These are phyloP conservation scores for Rhodophaea formosa DNA, from an alignment of 2,888 invertebrate genomes.

Conservation along the genomic window DNA sequence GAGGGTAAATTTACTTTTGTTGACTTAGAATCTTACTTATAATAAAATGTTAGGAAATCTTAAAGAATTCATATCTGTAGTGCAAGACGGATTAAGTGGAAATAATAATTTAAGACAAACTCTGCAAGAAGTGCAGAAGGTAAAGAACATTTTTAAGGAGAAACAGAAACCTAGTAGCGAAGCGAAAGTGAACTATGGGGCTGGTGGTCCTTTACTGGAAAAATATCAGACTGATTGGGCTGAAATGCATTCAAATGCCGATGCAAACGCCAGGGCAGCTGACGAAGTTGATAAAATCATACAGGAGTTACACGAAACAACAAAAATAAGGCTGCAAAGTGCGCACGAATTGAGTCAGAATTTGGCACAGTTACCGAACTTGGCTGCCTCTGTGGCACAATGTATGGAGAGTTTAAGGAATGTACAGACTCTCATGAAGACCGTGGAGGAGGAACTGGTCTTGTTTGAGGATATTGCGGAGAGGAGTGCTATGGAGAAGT, in stretches of 20 bases:
- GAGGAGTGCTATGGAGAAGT: constrained; percentile 84
- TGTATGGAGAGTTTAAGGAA: constrained; percentile 75
- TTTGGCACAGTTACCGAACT: constrained; percentile 56
- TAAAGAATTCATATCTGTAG: constrained; percentile 73
- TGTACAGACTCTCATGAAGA: constrained; percentile 81
- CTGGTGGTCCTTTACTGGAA: constrained; percentile 85
- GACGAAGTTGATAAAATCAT: constrained; percentile 74
- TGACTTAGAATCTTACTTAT: constrained; percentile 9
- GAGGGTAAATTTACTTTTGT: too few species aligned
- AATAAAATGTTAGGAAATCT: constrained; percentile 69
- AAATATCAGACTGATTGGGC: constrained; percentile 88
- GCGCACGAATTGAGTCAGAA: constrained; percentile 62
- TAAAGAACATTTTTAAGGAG: constrained; percentile 68
- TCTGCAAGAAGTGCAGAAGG: constrained; percentile 70
- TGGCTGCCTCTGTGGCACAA: constrained; percentile 70
- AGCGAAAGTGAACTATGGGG: constrained; percentile 76
- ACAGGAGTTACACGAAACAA: constrained; percentile 54
- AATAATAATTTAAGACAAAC: constrained; percentile 68
- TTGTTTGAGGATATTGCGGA: constrained; percentile 86
- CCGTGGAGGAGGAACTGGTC: constrained; percentile 83
- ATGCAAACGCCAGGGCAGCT: constrained; percentile 84
- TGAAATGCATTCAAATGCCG: constrained; percentile 84
- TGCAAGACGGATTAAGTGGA: constrained; percentile 68
- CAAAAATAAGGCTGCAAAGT: constrained; percentile 54
- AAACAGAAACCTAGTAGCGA: constrained; percentile 56